Conservation (phyloP, 1,140 invertebrate species). For the Saccostrea glomerata region DNA sequence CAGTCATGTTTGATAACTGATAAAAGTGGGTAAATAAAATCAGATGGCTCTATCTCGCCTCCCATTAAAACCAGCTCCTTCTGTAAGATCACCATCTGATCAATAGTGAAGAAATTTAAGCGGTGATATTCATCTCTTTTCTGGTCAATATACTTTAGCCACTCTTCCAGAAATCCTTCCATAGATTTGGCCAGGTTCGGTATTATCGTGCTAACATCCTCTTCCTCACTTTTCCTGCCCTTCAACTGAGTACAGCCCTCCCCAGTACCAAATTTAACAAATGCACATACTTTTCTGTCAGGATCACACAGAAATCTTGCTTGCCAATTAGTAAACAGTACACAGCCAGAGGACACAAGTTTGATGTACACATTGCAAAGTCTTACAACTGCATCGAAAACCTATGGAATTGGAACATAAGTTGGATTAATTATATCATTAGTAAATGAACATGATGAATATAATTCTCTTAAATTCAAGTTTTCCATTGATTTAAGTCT, state of each 20-base stretch:
- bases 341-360: slow-evolving; percentile 66
- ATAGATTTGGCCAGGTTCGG: slow-evolving; percentile 65
- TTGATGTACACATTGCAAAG: slow-evolving; percentile 67
- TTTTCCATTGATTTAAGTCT: no score
- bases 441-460: no score
- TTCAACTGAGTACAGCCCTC: slow-evolving; percentile 49
- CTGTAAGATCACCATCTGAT: slow-evolving; percentile 71
- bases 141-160: slow-evolving; percentile 65
- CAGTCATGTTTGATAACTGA: slow-evolving; percentile 59
- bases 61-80: slow-evolving; percentile 63
- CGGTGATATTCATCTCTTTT: slow-evolving; percentile 64
- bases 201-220: slow-evolving; percentile 59
- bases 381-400: slow-evolving; percentile 68
- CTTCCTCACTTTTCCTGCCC: slow-evolving; percentile 51
- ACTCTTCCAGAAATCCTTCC: slow-evolving; percentile 67
- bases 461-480: no score
- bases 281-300: slow-evolving; percentile 50
- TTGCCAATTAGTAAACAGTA: slow-evolving; percentile 70
- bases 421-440: no score
- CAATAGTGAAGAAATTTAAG: slow-evolving; percentile 71
- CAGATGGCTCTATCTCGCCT: slow-evolving; percentile 44
- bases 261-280: slow-evolving; percentile 63
- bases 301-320: slow-evolving; percentile 65
- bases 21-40: slow-evolving; percentile 63
- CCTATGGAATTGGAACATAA: slow-evolving; percentile 52